Conservation (phyloP, 1,140 invertebrate genomes). For the Triops longicaudatus region DNA sequence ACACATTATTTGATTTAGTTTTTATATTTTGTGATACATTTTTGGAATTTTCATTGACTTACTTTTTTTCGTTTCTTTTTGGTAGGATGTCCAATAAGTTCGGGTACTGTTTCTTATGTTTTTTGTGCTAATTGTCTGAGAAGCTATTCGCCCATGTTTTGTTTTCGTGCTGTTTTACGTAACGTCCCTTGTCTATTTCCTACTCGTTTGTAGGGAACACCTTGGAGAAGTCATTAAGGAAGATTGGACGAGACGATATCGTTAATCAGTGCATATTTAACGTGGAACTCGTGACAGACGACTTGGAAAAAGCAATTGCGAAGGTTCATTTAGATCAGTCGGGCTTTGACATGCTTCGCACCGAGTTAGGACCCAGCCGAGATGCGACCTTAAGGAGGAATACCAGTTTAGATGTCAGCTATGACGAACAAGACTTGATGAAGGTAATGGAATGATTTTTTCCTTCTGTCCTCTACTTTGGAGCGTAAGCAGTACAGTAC, state of each 20-base stretch:
- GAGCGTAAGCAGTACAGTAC: not conserved
- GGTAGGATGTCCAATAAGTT: not conserved
- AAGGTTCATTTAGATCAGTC: slow-evolving; percentile 65
- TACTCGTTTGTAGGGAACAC: slow-evolving; percentile 53
- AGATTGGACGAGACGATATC: slow-evolving; percentile 79
- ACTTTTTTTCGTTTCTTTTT: too few relatives aligned
- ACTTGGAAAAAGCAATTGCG: slow-evolving; percentile 66
- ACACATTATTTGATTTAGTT: too few relatives aligned
- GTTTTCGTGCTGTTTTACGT: not conserved
- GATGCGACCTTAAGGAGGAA: slow-evolving; percentile 52
- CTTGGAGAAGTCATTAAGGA: slow-evolving; percentile 76
- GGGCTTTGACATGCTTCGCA: slow-evolving; percentile 62
- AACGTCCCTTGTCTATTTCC: not conserved
- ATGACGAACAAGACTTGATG: slow-evolving; percentile 60
- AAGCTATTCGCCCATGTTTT: not conserved
- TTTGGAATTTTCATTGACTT: not conserved
- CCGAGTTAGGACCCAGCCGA: slow-evolving; percentile 54
- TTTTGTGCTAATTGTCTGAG: not conserved
- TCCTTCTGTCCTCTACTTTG: not conserved
- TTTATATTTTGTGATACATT: not conserved
- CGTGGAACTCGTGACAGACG: slow-evolving; percentile 56
- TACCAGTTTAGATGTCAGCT: slow-evolving; percentile 53
- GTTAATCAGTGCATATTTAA: slow-evolving; percentile 83
- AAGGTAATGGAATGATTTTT: slow-evolving; percentile 43
- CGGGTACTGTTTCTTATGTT: not conserved